Base-by-base conservation (phyloP, 1,140 invertebrate species). In the Cydia strobilella region DNA sequence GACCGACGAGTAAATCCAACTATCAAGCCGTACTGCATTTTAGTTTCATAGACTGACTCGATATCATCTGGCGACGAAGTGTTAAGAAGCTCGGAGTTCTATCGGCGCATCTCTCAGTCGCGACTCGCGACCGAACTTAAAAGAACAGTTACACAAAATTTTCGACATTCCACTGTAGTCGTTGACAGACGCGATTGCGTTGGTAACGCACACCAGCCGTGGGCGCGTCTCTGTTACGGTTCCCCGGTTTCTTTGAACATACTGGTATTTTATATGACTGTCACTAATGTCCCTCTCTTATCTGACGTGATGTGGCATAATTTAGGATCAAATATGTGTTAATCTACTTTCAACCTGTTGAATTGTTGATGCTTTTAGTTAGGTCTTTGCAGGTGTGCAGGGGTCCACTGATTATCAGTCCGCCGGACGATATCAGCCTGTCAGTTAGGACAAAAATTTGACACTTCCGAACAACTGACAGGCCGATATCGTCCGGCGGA, bases 131-230 rank as follows among this genome's bases (percentile, higher is more conserved):
- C 31, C n/a, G 31, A 69, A 42, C 65, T 42, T 69, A n/a, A 35
- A 79, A 79, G 77, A 79, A 90, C 86, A 86, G 86, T 90, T 88
- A 90, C 72, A 80, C 75, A 39, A 81, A 82, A 84, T 86, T 84
- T 85, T 87, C 83, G n/a, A 79, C 80, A 88, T 90, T 90, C 84
- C 86, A 78, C 75, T 75, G 73, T 82, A 84, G 83, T 84, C 77
- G 79, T 84, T 80, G 76, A 73, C n/a, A 39, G 65, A 69, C 35
- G 5, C 31, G 65, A 69, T 18, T 39, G 65, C 65, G 65, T 66
- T 7, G n/a, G n/a, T 69, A 69, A 18, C n/a, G 65, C 31, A 18
- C 65, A 10, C 65, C 6, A 31, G 23, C 27, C 31, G n/a, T 69
- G 65, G 65, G 65, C 65, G 65, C 65, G 65, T 39, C 65, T 27